phyloP scores from a whole-genome alignment of 1,140 invertebrate genomes.

The Anadara kagoshimensis region DNA sequence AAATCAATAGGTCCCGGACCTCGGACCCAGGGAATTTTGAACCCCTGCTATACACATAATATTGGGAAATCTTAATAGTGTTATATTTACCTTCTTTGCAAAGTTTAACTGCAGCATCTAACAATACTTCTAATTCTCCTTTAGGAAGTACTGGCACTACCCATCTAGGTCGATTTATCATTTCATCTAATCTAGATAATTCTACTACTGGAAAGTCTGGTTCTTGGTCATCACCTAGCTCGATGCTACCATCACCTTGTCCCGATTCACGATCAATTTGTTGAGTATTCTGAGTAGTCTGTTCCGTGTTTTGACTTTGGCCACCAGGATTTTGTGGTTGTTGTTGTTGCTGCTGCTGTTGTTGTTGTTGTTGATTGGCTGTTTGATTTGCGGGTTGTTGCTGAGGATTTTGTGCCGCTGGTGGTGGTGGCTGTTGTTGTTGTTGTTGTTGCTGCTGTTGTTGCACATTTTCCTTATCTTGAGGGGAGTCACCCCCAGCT shows the following conservation, averaged over 20 bases:
- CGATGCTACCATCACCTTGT: slow-evolving; percentile 50
- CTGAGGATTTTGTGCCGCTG: slow-evolving; percentile 29
- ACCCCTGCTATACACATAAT: no score
- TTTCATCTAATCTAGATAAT: slow-evolving; percentile 91
- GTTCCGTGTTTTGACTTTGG: slow-evolving; percentile 6
- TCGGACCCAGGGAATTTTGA: no score
- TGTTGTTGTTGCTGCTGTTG: slow-evolving; percentile 8
- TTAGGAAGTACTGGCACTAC: slow-evolving; percentile 97
- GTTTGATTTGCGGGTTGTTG: slow-evolving; percentile 28
- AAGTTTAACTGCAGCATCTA: slow-evolving; percentile 91
- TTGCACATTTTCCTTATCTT: slow-evolving; percentile 58
- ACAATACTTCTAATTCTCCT: slow-evolving; percentile 93
- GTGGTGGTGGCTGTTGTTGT: slow-evolving; percentile 9
- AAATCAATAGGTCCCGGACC: no score
- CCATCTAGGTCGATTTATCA: slow-evolving; percentile 92
- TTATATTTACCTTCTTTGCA: slow-evolving; percentile 83
- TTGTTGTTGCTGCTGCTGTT: slow-evolving; percentile 23
- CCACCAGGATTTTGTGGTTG: slow-evolving; percentile 12
- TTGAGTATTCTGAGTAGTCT: slow-evolving; percentile 8
- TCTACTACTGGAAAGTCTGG: slow-evolving; percentile 90
- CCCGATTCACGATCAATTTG: slow-evolving; percentile 45
- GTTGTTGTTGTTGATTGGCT: slow-evolving; percentile 33
- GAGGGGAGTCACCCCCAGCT: slow-evolving; percentile 69
- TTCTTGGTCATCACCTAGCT: slow-evolving; percentile 73
- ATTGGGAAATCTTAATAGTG: no score